Conservation (phyloP, 2,113 vertebrate genomes). For the Atlantisia rogersi region DNA sequence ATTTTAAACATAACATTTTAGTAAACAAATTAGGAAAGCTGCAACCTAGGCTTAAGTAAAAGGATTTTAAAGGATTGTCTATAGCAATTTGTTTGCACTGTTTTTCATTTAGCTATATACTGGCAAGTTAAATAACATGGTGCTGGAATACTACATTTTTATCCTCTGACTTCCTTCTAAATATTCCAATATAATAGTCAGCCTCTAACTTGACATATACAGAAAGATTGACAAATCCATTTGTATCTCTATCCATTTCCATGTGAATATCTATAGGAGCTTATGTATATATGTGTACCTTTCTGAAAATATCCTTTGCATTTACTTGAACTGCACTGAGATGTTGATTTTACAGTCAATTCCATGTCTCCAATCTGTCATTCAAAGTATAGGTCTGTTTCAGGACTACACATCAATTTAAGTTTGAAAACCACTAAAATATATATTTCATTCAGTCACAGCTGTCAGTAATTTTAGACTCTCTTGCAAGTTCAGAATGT, state of each 20-base stretch:
- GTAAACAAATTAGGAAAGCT: background rate
- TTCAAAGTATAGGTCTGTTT: background rate
- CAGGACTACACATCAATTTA: background rate
- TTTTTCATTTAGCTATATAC: background rate
- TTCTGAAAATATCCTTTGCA: background rate
- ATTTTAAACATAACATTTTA: background rate
- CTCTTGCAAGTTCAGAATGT: background rate
- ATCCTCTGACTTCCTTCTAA: background rate
- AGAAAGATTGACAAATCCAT: background rate
- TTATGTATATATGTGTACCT: background rate
- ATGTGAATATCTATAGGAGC: background rate
- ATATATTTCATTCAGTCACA: background rate
- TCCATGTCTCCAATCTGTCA: background rate
- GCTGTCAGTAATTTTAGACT: constrained; percentile 3
- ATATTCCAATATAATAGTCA: background rate
- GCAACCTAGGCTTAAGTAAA: background rate
- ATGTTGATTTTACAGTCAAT: background rate
- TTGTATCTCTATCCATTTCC: background rate
- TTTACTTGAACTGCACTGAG: background rate
- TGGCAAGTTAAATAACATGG: background rate
- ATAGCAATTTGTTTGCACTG: background rate
- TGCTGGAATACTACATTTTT: constrained; percentile 5
- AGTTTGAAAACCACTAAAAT: background rate
- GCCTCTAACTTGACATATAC: background rate
- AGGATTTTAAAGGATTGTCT: background rate